Percentiles rank a stretch among this genome's conserved stretches.
These are phyloP conservation scores for Eupsilia transversa DNA, from an alignment of 2,888 invertebrate genomes.

Conservation along the genomic window DNA sequence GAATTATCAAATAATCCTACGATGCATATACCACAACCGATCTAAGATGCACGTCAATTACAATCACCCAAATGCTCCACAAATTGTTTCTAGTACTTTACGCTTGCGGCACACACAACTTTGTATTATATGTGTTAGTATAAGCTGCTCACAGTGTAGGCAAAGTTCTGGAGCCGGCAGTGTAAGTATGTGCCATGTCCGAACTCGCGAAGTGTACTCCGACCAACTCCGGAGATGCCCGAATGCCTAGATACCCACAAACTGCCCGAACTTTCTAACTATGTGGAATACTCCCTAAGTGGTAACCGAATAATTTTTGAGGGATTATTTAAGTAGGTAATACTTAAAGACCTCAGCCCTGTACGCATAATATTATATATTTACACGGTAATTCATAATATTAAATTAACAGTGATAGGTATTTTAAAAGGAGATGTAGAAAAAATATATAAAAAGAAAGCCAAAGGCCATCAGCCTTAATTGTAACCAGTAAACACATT, in stretches of 20 bases:
- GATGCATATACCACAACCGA: neutral
- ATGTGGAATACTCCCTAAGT: conserved; percentile 42
- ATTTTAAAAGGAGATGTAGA: neutral
- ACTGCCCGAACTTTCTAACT: conserved; percentile 48
- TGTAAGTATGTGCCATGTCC: conserved; percentile 55
- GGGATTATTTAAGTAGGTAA: neutral
- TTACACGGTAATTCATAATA: no score
- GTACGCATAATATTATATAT: no score
- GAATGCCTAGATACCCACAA: conserved; percentile 51
- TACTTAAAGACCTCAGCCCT: no score
- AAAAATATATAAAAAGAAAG: neutral
- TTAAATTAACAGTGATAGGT: neutral
- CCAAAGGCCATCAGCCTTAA: neutral
- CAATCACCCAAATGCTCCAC: conserved; percentile 10
- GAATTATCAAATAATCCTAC: no score
- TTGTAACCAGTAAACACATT: neutral
- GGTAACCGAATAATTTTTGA: conserved; percentile 16
- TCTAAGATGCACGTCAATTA: conserved; percentile 4
- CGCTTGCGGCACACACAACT: conserved; percentile 40
- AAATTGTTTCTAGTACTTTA: conserved; percentile 28
- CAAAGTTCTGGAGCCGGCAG: conserved; percentile 58
- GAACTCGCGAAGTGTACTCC: conserved; percentile 41
- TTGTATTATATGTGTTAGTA: conserved; percentile 33
- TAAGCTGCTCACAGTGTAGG: conserved; percentile 50
- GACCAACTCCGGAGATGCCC: conserved; percentile 40